phyloP scores from a whole-genome alignment of 2,888 invertebrate genomes.

The Melieria crassipennis region DNA sequence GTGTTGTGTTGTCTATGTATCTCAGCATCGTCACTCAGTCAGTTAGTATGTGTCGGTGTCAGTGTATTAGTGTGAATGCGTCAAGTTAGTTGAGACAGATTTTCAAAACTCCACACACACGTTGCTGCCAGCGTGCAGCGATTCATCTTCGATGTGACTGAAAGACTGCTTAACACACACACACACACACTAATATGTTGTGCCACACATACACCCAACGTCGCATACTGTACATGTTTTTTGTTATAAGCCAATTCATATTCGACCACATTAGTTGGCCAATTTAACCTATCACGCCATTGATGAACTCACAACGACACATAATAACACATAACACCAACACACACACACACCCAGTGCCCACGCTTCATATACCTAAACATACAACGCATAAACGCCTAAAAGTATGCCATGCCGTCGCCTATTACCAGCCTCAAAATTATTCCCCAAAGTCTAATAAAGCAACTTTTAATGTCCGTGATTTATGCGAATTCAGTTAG shows the following conservation, averaged over 20 bases:
- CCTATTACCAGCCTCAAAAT: constrained; percentile 15
- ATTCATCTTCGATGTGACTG: not conserved
- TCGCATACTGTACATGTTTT: too few species aligned
- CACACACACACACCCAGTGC: not conserved
- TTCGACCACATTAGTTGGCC: constrained; percentile 7
- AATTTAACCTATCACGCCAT: constrained; percentile 14
- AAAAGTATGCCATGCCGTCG: not conserved
- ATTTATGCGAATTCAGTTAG: constrained; percentile 13
- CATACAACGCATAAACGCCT: not conserved
- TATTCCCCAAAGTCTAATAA: constrained; percentile 26
- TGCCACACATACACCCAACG: too few species aligned
- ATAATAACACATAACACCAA: not conserved
- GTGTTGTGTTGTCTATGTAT: too few species aligned
- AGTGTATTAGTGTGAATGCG: not conserved
- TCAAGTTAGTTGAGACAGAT: not conserved
- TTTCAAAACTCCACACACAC: not conserved
- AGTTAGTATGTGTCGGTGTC: not conserved
- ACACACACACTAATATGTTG: too few species aligned
- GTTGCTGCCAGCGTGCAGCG: not conserved
- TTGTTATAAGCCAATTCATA: constrained; percentile 1
- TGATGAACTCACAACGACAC: constrained; percentile 1
- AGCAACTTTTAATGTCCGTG: constrained; percentile 28
- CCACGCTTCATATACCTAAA: not conserved
- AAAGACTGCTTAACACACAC: too few species aligned
- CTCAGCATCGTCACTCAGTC: too few species aligned